phyloP scores from a whole-genome alignment of 2,797 vertebrate genomes.

The Brachymystax lenok region DNA sequence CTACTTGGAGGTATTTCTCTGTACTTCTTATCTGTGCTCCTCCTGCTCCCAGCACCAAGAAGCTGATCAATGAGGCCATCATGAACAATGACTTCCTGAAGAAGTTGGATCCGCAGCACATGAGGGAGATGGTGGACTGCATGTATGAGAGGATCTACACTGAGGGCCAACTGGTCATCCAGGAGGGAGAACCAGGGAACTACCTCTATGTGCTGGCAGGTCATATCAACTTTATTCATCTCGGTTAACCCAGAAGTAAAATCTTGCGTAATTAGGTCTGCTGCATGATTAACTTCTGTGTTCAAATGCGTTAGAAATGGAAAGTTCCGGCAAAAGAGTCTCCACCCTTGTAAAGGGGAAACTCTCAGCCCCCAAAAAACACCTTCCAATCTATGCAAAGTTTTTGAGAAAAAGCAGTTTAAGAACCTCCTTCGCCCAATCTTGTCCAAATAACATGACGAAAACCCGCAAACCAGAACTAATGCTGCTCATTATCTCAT shows the following conservation, averaged over 20 bases:
- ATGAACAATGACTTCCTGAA: constrained; percentile 82
- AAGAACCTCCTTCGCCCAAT: too few relatives aligned
- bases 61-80: constrained; percentile 77
- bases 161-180: constrained; percentile 74
- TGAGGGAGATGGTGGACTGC: constrained; percentile 78
- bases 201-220: constrained; percentile 82
- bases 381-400: too few relatives aligned
- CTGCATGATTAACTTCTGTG: too few relatives aligned
- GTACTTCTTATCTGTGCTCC: neutral
- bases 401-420: too few relatives aligned
- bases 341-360: too few relatives aligned
- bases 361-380: too few relatives aligned
- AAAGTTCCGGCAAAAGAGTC: too few relatives aligned
- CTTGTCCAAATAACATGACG: too few relatives aligned
- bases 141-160: constrained; percentile 76
- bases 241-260: neutral
- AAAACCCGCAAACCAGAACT: too few relatives aligned
- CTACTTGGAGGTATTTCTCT: neutral
- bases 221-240: constrained; percentile 29
- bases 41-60: constrained; percentile 65
- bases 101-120: constrained; percentile 77
- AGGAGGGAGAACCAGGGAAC: constrained; percentile 80
- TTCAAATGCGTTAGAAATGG: too few relatives aligned
- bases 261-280: too few relatives aligned
- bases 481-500: too few relatives aligned